A percentile compares a stretch with the other conserved stretches of the same genome.
phyloP scores from a whole-genome alignment of 2,797 vertebrate genomes.

The Darevskia nairensis region DNA sequence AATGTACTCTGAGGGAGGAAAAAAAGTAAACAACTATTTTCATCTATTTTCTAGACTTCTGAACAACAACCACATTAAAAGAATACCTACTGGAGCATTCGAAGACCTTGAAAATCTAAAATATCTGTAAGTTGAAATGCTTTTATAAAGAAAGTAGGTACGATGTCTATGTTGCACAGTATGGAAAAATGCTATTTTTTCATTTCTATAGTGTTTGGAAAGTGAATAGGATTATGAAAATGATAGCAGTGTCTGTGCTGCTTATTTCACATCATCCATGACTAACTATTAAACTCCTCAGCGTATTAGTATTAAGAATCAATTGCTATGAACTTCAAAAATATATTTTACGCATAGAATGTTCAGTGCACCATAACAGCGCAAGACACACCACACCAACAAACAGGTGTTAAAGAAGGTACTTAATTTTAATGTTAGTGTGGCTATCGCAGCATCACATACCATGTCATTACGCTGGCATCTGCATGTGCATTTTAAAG shows the following conservation, averaged over 20 bases:
- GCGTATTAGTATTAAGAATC: not conserved
- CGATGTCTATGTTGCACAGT: not conserved
- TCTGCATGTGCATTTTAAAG: not conserved
- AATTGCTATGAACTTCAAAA: not conserved
- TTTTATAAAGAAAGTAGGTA: constrained; percentile 28
- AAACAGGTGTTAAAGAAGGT: not conserved
- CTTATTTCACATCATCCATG: not conserved
- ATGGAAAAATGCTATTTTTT: not conserved
- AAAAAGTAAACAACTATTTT: constrained; percentile 32
- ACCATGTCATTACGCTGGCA: not conserved
- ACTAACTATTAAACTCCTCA: not conserved
- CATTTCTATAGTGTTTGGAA: not conserved
- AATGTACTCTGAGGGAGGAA: not conserved
- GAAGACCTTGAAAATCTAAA: constrained; percentile 98
- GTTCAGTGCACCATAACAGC: not conserved
- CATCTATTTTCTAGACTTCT: constrained; percentile 85
- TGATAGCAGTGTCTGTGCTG: not conserved
- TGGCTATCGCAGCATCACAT: not conserved
- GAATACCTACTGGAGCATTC: constrained; percentile 91
- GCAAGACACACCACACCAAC: not conserved
- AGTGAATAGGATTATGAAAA: not conserved
- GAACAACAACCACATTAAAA: constrained; percentile 97
- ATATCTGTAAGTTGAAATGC: constrained; percentile 91
- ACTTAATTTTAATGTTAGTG: not conserved
- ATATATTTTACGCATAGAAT: not conserved